Conservation (phyloP, 2,113 vertebrate species). For the Rhinoderma darwinii region DNA sequence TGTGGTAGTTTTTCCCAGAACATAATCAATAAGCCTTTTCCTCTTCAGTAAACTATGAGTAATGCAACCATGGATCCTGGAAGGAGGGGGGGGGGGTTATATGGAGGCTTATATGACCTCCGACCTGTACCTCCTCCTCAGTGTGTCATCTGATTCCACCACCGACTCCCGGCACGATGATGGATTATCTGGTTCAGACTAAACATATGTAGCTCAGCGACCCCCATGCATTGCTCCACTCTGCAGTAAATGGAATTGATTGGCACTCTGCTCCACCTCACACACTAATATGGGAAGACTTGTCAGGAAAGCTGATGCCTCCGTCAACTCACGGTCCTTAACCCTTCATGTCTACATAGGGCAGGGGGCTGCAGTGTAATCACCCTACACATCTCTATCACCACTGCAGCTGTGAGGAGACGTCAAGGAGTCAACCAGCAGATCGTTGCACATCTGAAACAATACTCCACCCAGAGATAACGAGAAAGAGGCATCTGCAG, state of each 20-base stretch:
- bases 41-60: constrained; percentile 29
- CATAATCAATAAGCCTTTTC: constrained; percentile 34
- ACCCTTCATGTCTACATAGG: neutral
- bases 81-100: neutral
- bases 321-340: neutral
- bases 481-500: too few relatives aligned
- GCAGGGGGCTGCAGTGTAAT: neutral
- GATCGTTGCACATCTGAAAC: too few relatives aligned
- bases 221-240: constrained; percentile 76
- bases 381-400: too few relatives aligned
- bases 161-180: constrained; percentile 72
- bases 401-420: too few relatives aligned
- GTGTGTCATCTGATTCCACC: neutral
- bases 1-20: constrained; percentile 51
- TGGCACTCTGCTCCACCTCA: constrained; percentile 45
- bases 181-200: constrained; percentile 83
- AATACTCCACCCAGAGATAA: too few relatives aligned
- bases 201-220: constrained; percentile 81
- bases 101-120: neutral
- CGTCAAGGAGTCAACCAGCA: too few relatives aligned
- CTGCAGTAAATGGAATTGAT: constrained; percentile 81
- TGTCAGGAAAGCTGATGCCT: neutral
- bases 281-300: neutral
- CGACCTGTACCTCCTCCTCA: neutral
- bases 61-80: constrained; percentile 34